Percentiles rank a stretch among this genome's conserved stretches.
Evolutionary conservation across 2,113 vertebrate species (phyloP).

Genomic region (Sylvietta virens): DNA sequence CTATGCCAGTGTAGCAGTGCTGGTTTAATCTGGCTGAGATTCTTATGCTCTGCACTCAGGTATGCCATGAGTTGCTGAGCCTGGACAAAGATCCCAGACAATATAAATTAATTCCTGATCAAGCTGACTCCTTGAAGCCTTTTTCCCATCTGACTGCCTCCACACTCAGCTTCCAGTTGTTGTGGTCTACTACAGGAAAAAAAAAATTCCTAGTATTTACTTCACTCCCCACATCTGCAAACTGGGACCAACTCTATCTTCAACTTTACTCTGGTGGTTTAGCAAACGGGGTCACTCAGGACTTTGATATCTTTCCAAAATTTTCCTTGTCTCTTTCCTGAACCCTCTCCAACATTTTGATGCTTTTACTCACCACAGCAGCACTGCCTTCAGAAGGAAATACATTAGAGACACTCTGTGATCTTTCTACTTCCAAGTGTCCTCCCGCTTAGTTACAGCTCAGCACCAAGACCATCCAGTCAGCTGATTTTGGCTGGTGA

Average conservation of each 20-base stretch:
- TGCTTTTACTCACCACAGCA: neutral
- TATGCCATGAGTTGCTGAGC: neutral
- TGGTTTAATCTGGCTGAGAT: neutral
- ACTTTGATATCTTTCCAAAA: neutral
- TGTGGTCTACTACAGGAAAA: neutral
- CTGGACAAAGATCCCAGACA: neutral
- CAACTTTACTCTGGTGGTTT: neutral
- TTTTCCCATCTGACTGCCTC: neutral
- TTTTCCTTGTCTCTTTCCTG: neutral
- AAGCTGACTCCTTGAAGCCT: neutral
- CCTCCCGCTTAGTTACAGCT: neutral
- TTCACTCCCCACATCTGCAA: neutral
- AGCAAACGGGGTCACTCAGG: fast-evolving
- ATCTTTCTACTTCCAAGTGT: neutral
- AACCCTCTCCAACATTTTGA: neutral
- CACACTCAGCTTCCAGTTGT: neutral
- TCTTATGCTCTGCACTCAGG: neutral
- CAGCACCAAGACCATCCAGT: neutral
- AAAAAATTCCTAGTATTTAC: neutral
- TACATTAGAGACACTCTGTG: neutral
- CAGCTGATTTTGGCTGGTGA: neutral
- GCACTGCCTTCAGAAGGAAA: neutral
- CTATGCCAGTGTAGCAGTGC: neutral
- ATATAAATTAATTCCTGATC: neutral
- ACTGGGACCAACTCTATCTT: neutral